Percentiles rank a stretch among this genome's conserved stretches.
These are phyloP conservation scores for Platyura marginata DNA, from an alignment of 1,140 invertebrate genomes.

Conservation along the genomic window DNA sequence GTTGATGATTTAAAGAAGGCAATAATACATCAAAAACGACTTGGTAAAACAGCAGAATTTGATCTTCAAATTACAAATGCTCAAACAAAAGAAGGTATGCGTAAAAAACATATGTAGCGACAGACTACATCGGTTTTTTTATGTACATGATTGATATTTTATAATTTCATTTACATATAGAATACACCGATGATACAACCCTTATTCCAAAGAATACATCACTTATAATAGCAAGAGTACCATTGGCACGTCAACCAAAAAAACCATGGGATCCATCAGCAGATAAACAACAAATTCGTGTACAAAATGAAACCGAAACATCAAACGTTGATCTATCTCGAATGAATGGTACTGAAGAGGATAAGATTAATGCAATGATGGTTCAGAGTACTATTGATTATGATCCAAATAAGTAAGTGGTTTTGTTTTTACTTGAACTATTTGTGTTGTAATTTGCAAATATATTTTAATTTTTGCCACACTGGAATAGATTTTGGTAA, in stretches of 20 bases:
- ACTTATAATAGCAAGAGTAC: slow-evolving; percentile 83
- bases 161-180: slow-evolving; percentile 36
- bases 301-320: slow-evolving; percentile 31
- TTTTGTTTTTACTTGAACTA: slow-evolving; percentile 1
- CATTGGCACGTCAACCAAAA: slow-evolving; percentile 55
- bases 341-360: slow-evolving; percentile 85
- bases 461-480: too few relatives aligned
- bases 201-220: slow-evolving; percentile 95
- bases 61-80: slow-evolving; percentile 94
- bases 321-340: slow-evolving; percentile 61
- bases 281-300: slow-evolving; percentile 9
- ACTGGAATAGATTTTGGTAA: too few relatives aligned
- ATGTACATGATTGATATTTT: not conserved
- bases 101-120: too few relatives aligned
- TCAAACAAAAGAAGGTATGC: slow-evolving; percentile 91
- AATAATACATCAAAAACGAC: slow-evolving; percentile 86
- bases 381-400: slow-evolving; percentile 90
- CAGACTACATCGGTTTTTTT: slow-evolving; percentile 1
- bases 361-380: slow-evolving; percentile 96
- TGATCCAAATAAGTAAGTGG: slow-evolving; percentile 82
- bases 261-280: slow-evolving; percentile 42
- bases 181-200: slow-evolving; percentile 74
- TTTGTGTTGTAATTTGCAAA: not conserved
- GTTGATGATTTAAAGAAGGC: slow-evolving; percentile 85
- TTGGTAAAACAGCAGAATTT: slow-evolving; percentile 86